These are phyloP conservation scores for Teleogryllus occipitalis DNA, from an alignment of 1,140 invertebrate species.

Conservation along the genomic window DNA sequence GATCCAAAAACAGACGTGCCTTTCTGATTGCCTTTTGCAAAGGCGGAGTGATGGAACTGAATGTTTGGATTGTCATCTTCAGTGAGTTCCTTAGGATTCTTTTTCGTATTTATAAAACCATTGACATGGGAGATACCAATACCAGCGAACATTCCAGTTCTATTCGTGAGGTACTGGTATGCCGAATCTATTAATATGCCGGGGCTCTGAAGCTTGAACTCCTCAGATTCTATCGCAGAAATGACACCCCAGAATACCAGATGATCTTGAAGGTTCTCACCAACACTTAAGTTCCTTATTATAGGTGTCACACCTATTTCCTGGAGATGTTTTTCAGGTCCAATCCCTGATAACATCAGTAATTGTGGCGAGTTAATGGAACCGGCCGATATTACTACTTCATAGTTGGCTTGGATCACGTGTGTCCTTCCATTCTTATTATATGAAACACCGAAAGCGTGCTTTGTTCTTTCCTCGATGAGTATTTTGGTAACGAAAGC, in stretches of 20 bases:
- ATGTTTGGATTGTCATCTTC: background rate
- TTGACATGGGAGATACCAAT: background rate
- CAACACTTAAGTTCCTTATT: conserved; percentile 56
- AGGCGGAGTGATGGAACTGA: background rate
- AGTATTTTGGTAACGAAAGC: conserved; percentile 36
- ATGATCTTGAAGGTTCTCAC: conserved; percentile 72
- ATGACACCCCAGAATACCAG: conserved; percentile 58
- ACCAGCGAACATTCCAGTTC: background rate
- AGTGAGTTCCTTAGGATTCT: background rate
- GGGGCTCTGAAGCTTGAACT: conserved; percentile 33
- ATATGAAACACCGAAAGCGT: conserved; percentile 42
- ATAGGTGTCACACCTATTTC: conserved; percentile 20
- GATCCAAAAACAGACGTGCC: background rate
- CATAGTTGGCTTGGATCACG: conserved; percentile 33
- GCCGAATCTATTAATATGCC: background rate
- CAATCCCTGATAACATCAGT: conserved; percentile 38
- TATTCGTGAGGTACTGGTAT: background rate
- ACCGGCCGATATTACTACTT: conserved; percentile 42
- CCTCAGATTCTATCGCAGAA: conserved; percentile 48
- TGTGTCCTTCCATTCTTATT: conserved; percentile 1
- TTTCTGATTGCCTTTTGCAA: background rate
- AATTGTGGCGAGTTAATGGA: conserved; percentile 29
- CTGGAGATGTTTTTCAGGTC: conserved; percentile 34
- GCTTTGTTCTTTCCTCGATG: conserved; percentile 39
- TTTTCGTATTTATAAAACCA: background rate